Base-by-base conservation (phyloP, 2,797 vertebrate genomes). In the Steatocranus sp. region DNA sequence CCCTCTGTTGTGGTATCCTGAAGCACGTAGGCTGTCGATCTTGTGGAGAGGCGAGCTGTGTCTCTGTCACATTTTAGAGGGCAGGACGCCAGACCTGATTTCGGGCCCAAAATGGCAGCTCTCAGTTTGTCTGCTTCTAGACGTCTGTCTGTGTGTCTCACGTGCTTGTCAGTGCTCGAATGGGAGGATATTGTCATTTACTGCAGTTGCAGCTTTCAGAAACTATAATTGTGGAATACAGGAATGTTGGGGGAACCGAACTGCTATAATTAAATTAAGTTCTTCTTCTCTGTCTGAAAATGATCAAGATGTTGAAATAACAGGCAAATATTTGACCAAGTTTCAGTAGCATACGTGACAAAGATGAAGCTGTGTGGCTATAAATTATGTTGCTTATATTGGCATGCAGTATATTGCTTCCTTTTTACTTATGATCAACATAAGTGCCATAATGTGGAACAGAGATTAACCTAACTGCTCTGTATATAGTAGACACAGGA, bases 11-110 rank as follows among this genome's bases (percentile, higher is more conserved):
- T 77, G 83, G 38, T 70, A n/a, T 79, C 78, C 51, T 27, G 61
- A 74, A 78, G 73, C 78, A 78, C 4, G 11, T 56, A 41, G 86
- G 80, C 76, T 84, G 86, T 66, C 68, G 84, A 74, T 91, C 91
- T 88, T 85, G 88, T 77, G 90, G 87, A 87, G 86, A 83, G 73
- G 83, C 92, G 66, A 88, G 88, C 92, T 91, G 91, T 89, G 88
- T 82, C 81, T 82, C 43, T 58, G 86, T 92, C 87, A 90, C 70
- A 36, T 90, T 93, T 86, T 54, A 61, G 75, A 84, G 83, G 88
- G 88, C 86, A 78, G 25, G 8, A 34, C 53, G 91, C 89, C 92
- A 93, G 84, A 83, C 87, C 68, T 75, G 82, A 79, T 66, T 91
- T 46, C 68, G 83, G 88, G 38, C 87, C 86, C 86, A 89, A 85